Base-by-base conservation (phyloP, 2,113 vertebrate species). In the Boulengeromyrus knoepffleri region DNA sequence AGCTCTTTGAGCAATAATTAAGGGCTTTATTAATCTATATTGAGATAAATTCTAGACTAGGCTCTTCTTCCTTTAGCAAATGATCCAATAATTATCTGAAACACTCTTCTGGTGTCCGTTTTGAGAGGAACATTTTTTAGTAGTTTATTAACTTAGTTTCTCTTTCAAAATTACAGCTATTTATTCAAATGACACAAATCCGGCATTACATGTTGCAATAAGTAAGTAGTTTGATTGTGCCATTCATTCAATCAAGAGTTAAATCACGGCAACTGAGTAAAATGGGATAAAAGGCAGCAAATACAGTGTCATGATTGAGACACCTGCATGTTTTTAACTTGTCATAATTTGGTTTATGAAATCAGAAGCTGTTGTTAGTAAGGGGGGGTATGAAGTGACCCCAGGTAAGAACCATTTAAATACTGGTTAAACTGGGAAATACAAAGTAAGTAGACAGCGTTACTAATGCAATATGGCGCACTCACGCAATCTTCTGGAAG, bases 401-500 rank as follows among this genome's bases (percentile, higher is more conserved):
- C 19, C 74, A 6, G 74, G 36, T 80, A 42, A 42, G 4, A 36
- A 36, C 36, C 15, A 15, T 42, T 80, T 42, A 42, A 80, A 80
- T 42, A 13, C 70, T 50, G 85, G 21, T 49, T 53, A 58, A 49
- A 5, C 39, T 88, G 12, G 62, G 5, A 1, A 31, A 21, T 45
- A 52, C 15, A 24, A 74, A 49, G 50, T 42, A 17, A 88, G 52
- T 19, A 47, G 45, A 36, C 24, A 19, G n/a, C 17, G 5, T 46
- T 46, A 46, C 42, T 42, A 12, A 70, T 1, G 5, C 9, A 83
- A 49, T 86, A 87, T 1, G 80, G 21, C 36, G 53, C 15, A 94
- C 97, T 95, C 92, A 97, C 96, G 96, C 97, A 92, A 97, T 94
- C 94, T 97, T 98, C 93, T 94, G 93, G 86, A 98, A 96, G 90